Evolutionary conservation across 2,113 vertebrate species (phyloP).

Genomic region (Sphaerodactylus townsendi): DNA sequence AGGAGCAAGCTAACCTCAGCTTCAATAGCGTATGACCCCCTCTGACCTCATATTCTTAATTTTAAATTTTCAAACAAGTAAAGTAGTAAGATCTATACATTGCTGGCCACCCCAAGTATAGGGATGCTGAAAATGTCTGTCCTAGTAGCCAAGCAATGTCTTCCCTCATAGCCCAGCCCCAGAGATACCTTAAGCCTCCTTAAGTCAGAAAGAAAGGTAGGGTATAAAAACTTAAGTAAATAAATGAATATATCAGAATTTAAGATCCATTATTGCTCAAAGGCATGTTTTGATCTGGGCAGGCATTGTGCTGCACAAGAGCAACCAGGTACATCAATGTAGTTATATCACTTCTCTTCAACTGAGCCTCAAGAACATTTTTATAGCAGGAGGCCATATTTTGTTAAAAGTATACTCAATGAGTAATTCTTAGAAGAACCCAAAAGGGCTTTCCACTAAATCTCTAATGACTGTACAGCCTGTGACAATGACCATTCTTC

Average conservation of each 20-base stretch:
- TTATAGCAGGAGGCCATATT: neutral
- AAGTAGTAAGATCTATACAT: too few relatives aligned
- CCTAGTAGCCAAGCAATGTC: neutral
- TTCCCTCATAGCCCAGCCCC: neutral
- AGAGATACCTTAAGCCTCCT: too few relatives aligned
- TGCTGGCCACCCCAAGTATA: neutral
- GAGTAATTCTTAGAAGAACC: neutral
- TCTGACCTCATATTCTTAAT: neutral
- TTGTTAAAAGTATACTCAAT: neutral
- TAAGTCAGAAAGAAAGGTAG: too few relatives aligned
- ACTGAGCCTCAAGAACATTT: neutral
- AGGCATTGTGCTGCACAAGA: neutral
- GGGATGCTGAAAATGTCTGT: neutral
- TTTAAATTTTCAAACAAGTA: too few relatives aligned
- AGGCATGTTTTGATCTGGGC: neutral
- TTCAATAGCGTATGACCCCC: too few relatives aligned
- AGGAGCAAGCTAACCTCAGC: neutral
- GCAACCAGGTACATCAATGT: too few relatives aligned
- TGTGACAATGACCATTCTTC: neutral
- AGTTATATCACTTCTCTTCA: neutral
- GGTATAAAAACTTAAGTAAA: too few relatives aligned
- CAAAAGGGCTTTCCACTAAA: neutral
- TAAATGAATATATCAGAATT: neutral
- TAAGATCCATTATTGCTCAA: neutral
- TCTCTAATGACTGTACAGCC: too few relatives aligned